A percentile compares a stretch with the other conserved stretches of the same genome.
phyloP scores from a whole-genome alignment of 2,797 vertebrate genomes.

The Aldrovandia affinis region DNA sequence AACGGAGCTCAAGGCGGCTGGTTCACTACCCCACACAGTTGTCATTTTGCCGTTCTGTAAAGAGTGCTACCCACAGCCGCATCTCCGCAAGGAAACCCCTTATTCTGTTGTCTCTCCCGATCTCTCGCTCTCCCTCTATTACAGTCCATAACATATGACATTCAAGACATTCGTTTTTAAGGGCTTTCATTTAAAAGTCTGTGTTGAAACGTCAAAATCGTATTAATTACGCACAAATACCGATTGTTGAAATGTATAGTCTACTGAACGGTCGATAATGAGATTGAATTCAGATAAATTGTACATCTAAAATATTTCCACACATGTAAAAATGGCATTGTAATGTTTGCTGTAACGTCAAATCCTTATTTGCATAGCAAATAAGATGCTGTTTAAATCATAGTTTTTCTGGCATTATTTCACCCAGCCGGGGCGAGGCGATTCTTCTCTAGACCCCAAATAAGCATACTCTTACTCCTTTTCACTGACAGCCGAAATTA shows the following conservation, averaged over 20 bases:
- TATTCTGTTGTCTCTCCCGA: background rate
- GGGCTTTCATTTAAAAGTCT: background rate
- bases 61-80: background rate
- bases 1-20: background rate
- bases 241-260: background rate
- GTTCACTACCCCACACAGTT: constrained; percentile 1
- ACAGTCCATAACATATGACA: background rate
- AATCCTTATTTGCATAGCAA: background rate
- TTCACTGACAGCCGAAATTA: constrained; percentile 55
- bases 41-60: background rate
- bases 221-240: background rate
- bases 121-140: background rate
- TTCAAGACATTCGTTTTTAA: background rate
- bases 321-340: too few species aligned
- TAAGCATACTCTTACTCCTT: constrained; percentile 41
- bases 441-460: constrained; percentile 24
- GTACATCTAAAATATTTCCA: too few species aligned
- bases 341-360: too few species aligned
- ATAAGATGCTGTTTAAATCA: background rate
- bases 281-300: too few species aligned
- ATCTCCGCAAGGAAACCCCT: background rate
- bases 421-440: background rate
- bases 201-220: background rate
- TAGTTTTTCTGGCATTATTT: background rate
- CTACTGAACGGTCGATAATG: too few species aligned